Percentiles rank a stretch among this genome's conserved stretches.
Evolutionary conservation across 2,797 vertebrate species (phyloP).

Genomic region (Moxostoma hubbsi): DNA sequence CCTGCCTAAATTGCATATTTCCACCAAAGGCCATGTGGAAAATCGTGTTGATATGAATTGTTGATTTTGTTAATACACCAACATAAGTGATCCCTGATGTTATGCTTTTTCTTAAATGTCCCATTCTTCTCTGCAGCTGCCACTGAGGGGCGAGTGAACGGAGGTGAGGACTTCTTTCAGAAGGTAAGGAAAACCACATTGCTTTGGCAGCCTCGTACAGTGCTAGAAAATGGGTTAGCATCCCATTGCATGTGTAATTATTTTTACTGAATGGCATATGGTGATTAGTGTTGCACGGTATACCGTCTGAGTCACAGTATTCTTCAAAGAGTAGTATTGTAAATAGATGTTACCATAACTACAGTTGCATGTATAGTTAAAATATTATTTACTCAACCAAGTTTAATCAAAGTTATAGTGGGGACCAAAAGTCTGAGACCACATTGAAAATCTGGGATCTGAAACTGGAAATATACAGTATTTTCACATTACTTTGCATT

Average conservation of each 20-base stretch:
- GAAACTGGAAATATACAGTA: no score
- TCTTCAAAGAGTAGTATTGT: not conserved
- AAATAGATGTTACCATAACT: not conserved
- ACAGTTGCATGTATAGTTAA: not conserved
- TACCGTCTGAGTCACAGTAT: no score
- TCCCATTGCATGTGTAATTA: conserved; percentile 45
- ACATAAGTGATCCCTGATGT: conserved; percentile 60
- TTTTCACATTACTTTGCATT: no score
- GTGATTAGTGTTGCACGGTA: not conserved
- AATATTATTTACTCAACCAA: not conserved
- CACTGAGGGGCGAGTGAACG: conserved; percentile 87
- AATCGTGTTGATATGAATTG: conserved; percentile 50
- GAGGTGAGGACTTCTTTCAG: conserved; percentile 90
- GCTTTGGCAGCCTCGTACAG: conserved; percentile 27
- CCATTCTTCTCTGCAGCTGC: conserved; percentile 79
- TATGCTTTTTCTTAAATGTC: conserved; percentile 48
- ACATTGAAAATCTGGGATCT: no score
- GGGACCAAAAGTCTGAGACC: no score
- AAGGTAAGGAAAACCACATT: conserved; percentile 78
- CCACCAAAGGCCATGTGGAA: conserved; percentile 42
- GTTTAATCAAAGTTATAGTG: not conserved
- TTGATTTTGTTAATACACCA: conserved; percentile 49
- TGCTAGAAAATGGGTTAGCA: conserved; percentile 38
- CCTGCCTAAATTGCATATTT: conserved; percentile 41
- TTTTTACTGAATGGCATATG: conserved; percentile 34